Evolutionary conservation across 2,888 invertebrate species (phyloP).

Genomic region (Chrysodeixis includens): DNA sequence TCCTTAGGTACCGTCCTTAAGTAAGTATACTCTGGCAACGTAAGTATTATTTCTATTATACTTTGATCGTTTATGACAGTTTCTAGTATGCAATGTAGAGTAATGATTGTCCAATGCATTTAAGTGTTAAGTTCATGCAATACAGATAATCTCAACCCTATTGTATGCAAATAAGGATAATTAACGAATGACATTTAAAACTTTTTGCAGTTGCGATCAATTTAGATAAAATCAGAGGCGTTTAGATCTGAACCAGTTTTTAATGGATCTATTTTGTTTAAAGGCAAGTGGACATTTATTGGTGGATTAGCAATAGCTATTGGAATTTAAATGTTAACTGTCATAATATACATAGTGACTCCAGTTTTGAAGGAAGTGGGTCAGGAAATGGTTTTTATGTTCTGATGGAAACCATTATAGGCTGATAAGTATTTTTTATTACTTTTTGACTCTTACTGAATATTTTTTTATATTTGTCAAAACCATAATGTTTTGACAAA

Average conservation of each 20-base stretch:
- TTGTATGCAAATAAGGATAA: slow-evolving; percentile 55
- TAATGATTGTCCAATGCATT: background rate
- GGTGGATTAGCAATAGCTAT: background rate
- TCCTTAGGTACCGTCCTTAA: too few relatives aligned
- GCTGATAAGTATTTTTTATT: too few relatives aligned
- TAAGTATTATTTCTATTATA: too few relatives aligned
- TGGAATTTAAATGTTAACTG: slow-evolving; percentile 2
- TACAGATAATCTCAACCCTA: slow-evolving; percentile 24
- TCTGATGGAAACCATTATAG: background rate
- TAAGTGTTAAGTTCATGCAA: background rate
- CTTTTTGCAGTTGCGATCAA: slow-evolving; percentile 46
- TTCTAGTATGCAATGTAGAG: background rate
- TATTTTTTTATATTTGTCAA: too few relatives aligned
- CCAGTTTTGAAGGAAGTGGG: background rate
- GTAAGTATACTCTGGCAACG: too few relatives aligned
- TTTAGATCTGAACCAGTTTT: slow-evolving; percentile 35
- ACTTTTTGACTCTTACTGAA: too few relatives aligned
- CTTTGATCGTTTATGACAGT: background rate
- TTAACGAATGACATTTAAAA: slow-evolving; percentile 16
- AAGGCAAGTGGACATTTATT: slow-evolving; percentile 24
- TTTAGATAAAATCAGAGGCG: slow-evolving; percentile 40
- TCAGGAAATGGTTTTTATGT: slow-evolving; percentile 1
- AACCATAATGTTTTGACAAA: too few relatives aligned
- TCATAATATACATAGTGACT: background rate
- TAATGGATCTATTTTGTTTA: slow-evolving; percentile 18